Conservation (phyloP, 2,113 vertebrate species). For the Sinocyclocheilus anshuiensis region DNA sequence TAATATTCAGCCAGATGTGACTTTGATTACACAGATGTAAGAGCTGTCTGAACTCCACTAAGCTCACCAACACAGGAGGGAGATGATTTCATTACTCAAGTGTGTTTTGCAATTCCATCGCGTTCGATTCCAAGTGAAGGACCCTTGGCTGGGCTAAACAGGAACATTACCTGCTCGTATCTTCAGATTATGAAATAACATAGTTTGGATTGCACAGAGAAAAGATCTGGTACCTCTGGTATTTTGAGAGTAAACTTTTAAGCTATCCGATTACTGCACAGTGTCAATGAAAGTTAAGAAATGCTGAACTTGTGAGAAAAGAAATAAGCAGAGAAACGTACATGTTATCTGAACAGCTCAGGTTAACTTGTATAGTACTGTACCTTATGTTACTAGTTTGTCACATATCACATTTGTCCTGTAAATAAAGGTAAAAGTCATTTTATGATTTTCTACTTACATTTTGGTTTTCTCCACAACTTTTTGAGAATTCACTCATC, state of each 20-base stretch:
- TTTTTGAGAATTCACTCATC: too few relatives aligned
- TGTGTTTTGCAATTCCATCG: slow-evolving; percentile 38
- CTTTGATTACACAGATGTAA: slow-evolving; percentile 40
- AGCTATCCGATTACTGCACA: not conserved
- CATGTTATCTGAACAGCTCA: not conserved
- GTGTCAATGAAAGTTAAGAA: not conserved
- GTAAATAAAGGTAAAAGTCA: not conserved
- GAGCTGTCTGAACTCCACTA: slow-evolving; percentile 11
- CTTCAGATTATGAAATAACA: slow-evolving; percentile 23
- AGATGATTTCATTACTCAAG: slow-evolving; percentile 31
- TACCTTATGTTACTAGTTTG: not conserved
- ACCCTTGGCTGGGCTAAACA: slow-evolving; percentile 17
- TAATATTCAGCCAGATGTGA: slow-evolving; percentile 31
- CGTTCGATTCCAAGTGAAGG: slow-evolving; percentile 21
- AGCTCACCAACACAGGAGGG: not conserved
- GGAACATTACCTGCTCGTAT: not conserved
- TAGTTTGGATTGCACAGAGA: not conserved
- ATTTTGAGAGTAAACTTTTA: not conserved
- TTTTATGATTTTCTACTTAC: not conserved
- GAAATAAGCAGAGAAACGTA: not conserved
- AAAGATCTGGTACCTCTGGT: not conserved
- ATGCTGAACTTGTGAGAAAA: slow-evolving; percentile 12
- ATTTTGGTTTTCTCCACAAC: too few relatives aligned
- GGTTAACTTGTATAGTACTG: not conserved
- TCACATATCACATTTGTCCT: not conserved